Evolutionary conservation across 2,797 vertebrate species (phyloP), one percentile per base, ranked within the genome.

Genomic region (Etheostoma nigrum): DNA sequence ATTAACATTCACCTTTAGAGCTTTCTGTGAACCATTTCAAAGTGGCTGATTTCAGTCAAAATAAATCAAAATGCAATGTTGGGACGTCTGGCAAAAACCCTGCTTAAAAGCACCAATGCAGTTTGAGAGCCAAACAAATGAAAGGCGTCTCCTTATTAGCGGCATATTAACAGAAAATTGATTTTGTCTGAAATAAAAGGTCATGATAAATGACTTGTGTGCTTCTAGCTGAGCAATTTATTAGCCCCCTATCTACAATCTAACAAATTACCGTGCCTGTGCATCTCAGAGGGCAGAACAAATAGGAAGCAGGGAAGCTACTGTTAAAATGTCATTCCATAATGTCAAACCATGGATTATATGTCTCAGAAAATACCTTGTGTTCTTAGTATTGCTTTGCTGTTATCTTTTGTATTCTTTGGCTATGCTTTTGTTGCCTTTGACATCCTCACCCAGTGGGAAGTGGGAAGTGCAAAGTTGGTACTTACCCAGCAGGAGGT

Each of bases 131-230:
- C 79, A 81, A 86, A 86, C 88, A 91, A 92, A 94, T 92, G 83
- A 89, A 93, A 92, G 74, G 72, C 81, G 86, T 86, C 81, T 91
- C 85, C 81, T 84, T 92, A 93, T 93, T 94, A 92, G 86, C 74
- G 86, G 70, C 86, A 84, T 91, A 94, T 95, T 94, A 94, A 91
- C 83, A 80, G 79, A 86, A 91, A 90, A 95, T 94, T 90, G 93
- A 94, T 95, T 94, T 93, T 86, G 79, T 85, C 92, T 90, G 86
- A 91, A 93, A 92, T 94, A 89, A 95, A 96, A 95, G 94, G 93
- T 95, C 93, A 95, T 81, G 86, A 93, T 89, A 95, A 94, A 94
- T 94, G 90, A 89, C 90, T 92, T 91, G 91, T 91, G 91, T 91
- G 92, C 82, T 27, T 64, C 86, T 68, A 86, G 77, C 83, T 71